Conservation (phyloP, 2,113 vertebrate species). For the Semicossyphus pulcher region DNA sequence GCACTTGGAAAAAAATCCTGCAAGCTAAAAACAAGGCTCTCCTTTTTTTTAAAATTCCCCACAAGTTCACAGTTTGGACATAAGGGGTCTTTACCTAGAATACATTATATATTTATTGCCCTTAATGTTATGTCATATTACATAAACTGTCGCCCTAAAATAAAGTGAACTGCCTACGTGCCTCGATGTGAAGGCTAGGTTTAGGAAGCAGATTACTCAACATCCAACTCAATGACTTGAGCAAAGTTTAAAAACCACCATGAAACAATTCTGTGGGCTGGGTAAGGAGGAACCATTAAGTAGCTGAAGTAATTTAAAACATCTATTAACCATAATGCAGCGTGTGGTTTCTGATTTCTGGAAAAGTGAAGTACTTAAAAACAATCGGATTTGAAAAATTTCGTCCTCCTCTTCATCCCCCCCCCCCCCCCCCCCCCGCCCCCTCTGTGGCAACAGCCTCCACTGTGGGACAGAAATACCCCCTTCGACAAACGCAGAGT, state of each 20-base stretch:
- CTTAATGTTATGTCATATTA: background rate
- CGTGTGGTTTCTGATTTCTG: constrained; percentile 80
- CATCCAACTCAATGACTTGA: constrained; percentile 73
- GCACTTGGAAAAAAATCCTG: background rate
- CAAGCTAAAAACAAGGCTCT: background rate
- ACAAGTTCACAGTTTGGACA: background rate
- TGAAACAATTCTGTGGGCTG: constrained; percentile 78
- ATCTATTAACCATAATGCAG: constrained; percentile 76
- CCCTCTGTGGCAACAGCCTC: constrained; percentile 64
- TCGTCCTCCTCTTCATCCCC: constrained; percentile 66
- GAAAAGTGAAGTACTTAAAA: constrained; percentile 79
- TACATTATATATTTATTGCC: background rate
- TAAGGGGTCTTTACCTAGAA: background rate
- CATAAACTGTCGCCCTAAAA: background rate
- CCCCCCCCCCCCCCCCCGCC: constrained; percentile 58
- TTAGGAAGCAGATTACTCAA: constrained; percentile 72
- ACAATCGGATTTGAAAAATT: constrained; percentile 71
- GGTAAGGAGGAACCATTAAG: constrained; percentile 79
- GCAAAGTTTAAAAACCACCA: constrained; percentile 74
- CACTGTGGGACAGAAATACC: constrained; percentile 52
- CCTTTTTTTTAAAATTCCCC: background rate
- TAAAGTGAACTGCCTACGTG: constrained; percentile 18
- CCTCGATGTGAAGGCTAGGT: constrained; percentile 33
- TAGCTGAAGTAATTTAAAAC: constrained; percentile 77
- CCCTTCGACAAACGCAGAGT: constrained; percentile 7